These are phyloP conservation scores for Streblospio benedicti DNA, from an alignment of 1,140 invertebrate species.

Conservation along the genomic window DNA sequence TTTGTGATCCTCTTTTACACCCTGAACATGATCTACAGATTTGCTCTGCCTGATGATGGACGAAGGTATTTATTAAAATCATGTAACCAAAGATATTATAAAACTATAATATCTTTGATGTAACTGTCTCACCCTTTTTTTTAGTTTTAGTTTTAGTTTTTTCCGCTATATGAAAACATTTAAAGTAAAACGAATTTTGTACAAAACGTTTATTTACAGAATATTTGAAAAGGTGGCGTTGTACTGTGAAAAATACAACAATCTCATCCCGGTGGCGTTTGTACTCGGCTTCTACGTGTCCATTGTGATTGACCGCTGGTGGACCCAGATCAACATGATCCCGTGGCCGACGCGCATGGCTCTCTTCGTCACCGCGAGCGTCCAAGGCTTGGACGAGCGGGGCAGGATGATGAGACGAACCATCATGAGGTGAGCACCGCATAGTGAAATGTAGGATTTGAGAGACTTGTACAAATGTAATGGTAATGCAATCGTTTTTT, in stretches of 20 bases:
- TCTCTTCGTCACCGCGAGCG: constrained; percentile 71
- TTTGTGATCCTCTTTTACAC: constrained; percentile 77
- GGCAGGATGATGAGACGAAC: constrained; percentile 79
- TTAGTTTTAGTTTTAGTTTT: constrained; percentile 37
- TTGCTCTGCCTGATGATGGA: constrained; percentile 69
- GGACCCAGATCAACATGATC: constrained; percentile 40
- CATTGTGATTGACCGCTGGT: constrained; percentile 75
- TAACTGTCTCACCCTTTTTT: constrained; percentile 14
- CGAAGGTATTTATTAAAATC: constrained; percentile 10
- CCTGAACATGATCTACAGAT: constrained; percentile 81
- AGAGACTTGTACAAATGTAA: too few relatives aligned
- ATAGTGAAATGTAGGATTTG: too few relatives aligned
- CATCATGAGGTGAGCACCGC: constrained; percentile 78
- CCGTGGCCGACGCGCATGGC: constrained; percentile 84
- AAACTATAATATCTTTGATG: neutral
- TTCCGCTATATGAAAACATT: neutral
- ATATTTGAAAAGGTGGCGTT: constrained; percentile 34
- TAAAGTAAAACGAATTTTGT: neutral
- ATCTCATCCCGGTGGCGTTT: constrained; percentile 53
- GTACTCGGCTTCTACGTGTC: constrained; percentile 87
- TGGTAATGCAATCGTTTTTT: too few relatives aligned
- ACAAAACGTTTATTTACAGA: constrained; percentile 20
- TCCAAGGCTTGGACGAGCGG: constrained; percentile 78
- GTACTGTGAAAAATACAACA: constrained; percentile 30
- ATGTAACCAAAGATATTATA: neutral